Evolutionary conservation across 2,113 vertebrate genomes (phyloP).

Genomic region (Hepsetus odoe): DNA sequence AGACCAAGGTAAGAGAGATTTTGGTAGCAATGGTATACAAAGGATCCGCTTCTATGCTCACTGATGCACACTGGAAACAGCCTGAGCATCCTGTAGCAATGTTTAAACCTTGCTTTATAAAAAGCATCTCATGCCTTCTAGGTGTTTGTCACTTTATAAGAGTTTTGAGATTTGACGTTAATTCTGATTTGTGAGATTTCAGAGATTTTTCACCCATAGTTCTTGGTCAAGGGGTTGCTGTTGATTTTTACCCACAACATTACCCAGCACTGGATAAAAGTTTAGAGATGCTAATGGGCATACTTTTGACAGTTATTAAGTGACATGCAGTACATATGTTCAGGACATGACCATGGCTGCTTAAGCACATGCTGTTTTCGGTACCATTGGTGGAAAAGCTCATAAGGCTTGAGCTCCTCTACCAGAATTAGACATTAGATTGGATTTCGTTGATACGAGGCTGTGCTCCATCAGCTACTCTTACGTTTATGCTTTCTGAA

Average conservation of each 20-base stretch:
- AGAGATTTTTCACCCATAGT: not conserved
- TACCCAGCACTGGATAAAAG: not conserved
- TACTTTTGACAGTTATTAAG: not conserved
- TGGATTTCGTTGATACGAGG: not conserved
- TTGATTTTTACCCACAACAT: not conserved
- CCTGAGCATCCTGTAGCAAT: too few species aligned
- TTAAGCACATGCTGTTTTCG: not conserved
- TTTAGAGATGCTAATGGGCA: not conserved
- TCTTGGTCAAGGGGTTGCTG: not conserved
- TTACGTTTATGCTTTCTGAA: not conserved
- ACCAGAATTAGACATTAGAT: not conserved
- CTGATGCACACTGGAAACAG: too few species aligned
- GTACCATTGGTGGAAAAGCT: not conserved
- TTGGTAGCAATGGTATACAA: too few species aligned
- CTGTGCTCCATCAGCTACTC: not conserved
- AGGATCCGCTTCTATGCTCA: too few species aligned
- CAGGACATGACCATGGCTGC: not conserved
- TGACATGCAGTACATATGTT: not conserved
- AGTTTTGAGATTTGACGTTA: too few species aligned
- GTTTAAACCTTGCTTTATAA: too few species aligned
- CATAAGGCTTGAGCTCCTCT: not conserved
- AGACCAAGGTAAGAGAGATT: too few species aligned
- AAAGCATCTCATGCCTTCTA: too few species aligned
- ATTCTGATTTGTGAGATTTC: too few species aligned
- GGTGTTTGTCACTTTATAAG: too few species aligned